Evolutionary conservation across 2,888 invertebrate genomes (phyloP).

Genomic region (Lasioglossum lativentre): DNA sequence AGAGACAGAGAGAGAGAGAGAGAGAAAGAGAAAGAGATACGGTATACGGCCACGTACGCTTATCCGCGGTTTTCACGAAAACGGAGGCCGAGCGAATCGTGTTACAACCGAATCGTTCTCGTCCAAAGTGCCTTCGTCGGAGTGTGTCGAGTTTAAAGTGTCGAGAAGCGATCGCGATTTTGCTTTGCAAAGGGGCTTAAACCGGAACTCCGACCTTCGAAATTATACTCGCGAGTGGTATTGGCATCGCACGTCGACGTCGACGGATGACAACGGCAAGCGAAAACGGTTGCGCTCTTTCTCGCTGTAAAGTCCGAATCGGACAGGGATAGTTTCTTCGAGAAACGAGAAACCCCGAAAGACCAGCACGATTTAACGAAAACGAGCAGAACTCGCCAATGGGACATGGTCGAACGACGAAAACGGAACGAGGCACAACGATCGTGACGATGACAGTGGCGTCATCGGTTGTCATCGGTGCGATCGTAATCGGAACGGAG

Average conservation of each 20-base stretch:
- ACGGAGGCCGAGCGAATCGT: not conserved
- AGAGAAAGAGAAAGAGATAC: not conserved
- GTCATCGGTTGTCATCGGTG: constrained; percentile 22
- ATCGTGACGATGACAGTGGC: constrained; percentile 16
- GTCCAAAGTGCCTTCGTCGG: constrained; percentile 21
- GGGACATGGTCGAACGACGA: constrained; percentile 3
- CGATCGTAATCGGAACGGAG: constrained; percentile 24
- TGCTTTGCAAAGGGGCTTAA: not conserved
- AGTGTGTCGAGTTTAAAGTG: constrained; percentile 47
- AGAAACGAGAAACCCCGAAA: not conserved
- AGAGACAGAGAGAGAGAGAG: not conserved
- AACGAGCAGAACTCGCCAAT: not conserved
- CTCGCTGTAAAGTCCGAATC: not conserved
- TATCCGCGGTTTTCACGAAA: constrained; percentile 12
- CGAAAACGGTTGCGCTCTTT: not conserved
- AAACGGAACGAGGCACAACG: constrained; percentile 11
- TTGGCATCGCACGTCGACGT: not conserved
- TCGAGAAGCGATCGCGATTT: constrained; percentile 29
- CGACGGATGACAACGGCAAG: not conserved
- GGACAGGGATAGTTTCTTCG: not conserved
- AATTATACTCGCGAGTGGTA: not conserved
- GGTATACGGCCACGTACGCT: constrained; percentile 19
- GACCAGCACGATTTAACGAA: not conserved
- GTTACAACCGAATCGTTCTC: not conserved
- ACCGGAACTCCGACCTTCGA: too few relatives aligned